Conservation (phyloP, 2,797 vertebrate genomes). For the Limosa lapponica region DNA sequence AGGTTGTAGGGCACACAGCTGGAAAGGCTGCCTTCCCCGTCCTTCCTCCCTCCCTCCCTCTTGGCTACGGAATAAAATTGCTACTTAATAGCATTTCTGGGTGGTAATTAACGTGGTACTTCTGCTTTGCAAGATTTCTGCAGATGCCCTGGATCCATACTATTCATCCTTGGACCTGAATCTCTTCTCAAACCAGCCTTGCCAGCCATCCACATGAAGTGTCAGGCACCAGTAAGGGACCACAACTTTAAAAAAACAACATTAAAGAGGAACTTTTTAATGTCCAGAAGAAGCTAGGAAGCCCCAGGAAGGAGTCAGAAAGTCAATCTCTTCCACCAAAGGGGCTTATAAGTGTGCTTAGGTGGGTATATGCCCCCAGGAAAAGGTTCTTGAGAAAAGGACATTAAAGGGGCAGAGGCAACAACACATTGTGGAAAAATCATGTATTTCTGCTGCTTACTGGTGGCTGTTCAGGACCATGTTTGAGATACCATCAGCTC, state of each 20-base stretch:
- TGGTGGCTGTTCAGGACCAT: not conserved
- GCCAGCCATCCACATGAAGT: not conserved
- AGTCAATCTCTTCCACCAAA: not conserved
- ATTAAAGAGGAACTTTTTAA: not conserved
- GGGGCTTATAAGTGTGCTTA: not conserved
- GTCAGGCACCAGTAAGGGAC: not conserved
- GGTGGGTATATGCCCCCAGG: not conserved
- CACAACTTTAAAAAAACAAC: not conserved
- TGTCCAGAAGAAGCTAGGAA: not conserved
- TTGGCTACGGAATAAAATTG: not conserved
- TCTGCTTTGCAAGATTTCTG: not conserved
- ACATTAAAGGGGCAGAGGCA: not conserved
- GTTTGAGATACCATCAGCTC: not conserved
- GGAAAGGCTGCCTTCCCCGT: not conserved
- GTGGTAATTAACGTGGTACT: not conserved
- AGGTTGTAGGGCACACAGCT: not conserved
- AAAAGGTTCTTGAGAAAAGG: not conserved
- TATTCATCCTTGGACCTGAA: not conserved
- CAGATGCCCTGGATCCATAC: not conserved
- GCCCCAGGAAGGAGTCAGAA: not conserved
- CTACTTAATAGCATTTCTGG: not conserved
- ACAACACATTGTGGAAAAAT: not conserved
- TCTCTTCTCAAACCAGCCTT: not conserved
- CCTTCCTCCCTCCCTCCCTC: not conserved
- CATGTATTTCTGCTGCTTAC: not conserved